Evolutionary conservation across 2,113 vertebrate genomes (phyloP).

Genomic region (Chaetops frenatus): DNA sequence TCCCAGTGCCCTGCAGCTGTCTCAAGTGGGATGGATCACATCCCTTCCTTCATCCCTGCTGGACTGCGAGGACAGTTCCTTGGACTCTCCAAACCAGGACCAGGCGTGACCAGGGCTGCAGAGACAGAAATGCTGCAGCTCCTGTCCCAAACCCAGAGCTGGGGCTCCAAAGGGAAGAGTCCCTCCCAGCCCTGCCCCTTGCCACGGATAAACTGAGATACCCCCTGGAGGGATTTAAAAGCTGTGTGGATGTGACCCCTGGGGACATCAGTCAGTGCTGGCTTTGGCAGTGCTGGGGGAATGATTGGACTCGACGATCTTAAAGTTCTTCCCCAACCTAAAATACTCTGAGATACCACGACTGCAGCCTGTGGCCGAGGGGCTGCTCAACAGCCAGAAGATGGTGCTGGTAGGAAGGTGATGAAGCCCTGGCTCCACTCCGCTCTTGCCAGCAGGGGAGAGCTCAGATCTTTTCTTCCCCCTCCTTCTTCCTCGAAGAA

Average conservation of each 20-base stretch:
- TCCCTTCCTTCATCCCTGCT: background rate
- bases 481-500: background rate
- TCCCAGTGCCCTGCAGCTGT: background rate
- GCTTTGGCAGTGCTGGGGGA: background rate
- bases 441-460: background rate
- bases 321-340: fast-evolving
- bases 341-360: fast-evolving
- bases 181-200: background rate
- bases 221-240: background rate
- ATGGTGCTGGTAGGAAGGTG: constrained; percentile 60
- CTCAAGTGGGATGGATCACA: background rate
- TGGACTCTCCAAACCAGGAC: background rate
- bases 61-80: background rate
- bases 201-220: fast-evolving
- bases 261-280: background rate
- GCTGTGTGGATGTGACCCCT: background rate
- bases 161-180: background rate
- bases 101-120: background rate
- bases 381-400: constrained; percentile 10
- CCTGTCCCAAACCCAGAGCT: background rate
- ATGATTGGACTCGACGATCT: fast-evolving
- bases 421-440: background rate
- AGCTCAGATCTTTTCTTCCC: background rate
- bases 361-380: background rate
- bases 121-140: background rate